Base-by-base conservation (phyloP, 1,140 invertebrate species). In the Drosophila pachea region DNA sequence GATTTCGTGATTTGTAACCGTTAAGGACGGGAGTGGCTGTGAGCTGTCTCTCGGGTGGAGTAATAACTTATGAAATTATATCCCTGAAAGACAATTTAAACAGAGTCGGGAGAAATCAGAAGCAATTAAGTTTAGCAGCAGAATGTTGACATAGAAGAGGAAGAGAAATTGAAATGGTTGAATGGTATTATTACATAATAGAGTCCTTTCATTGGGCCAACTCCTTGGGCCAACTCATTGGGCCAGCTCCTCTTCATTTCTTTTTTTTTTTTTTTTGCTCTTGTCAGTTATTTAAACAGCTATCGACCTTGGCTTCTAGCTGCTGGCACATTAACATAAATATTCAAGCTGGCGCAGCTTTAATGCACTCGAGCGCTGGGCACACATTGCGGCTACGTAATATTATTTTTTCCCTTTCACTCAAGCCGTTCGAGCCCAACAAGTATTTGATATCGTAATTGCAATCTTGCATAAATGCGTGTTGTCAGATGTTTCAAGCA, bases 391-490 rank as follows among this genome's bases (percentile, higher is more conserved):
- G 7, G 35, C 49, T 22, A 55, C 29, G 49, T 9, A 52, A 61
- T 61, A 8, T 52, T 33, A 9, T 14, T 12, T 16, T 35, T 49
- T 11, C 29, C 16, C 4, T 31, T 49, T 66, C 48, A 47, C 36
- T 67, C 35, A 32, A 67, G 49, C 48, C 45, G 40, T 73, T 73
- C 69, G 60, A 55, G 55, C 60, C 8, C 76, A 53, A 71, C 77
- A 76, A 76, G 67, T 78, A 67, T 74, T 76, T 76, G 73, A 75
- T 84, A 84, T 84, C 79, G 79, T 84, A 84, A 84, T 84, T 84
- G 79, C 76, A 84, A 84, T 84, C 79, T 84, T 76, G 73, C 77
- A 81, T 67, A 81, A 82, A 74, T 81, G 74, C 62, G 77, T 67
- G 77, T 64, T 55, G 65, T 58, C 61, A 65, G 64, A 63, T 54